These are phyloP conservation scores for Sebastes hubbsi DNA, from an alignment of 2,797 vertebrate species.

Conservation along the genomic window DNA sequence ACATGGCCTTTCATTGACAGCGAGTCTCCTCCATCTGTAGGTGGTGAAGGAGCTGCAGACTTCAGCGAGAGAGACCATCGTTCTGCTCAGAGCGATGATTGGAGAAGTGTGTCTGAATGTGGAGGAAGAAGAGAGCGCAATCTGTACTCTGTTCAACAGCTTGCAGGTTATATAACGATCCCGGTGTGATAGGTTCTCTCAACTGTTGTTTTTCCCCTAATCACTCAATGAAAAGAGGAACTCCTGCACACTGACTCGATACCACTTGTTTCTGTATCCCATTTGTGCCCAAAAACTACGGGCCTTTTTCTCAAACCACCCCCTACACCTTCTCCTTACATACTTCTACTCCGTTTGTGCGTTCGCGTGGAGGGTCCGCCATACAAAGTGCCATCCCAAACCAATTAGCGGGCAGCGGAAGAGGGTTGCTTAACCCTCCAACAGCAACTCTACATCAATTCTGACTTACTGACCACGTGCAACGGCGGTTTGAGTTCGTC, in stretches of 20 bases:
- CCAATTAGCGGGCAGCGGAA: too few relatives aligned
- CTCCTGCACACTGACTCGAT: background rate
- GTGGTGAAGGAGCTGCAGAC: constrained; percentile 82
- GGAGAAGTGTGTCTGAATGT: constrained; percentile 92
- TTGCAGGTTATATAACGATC: constrained; percentile 75
- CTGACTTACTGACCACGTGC: too few relatives aligned
- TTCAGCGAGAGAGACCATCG: constrained; percentile 89
- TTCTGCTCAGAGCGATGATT: constrained; percentile 91
- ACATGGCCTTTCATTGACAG: background rate
- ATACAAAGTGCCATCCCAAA: too few relatives aligned
- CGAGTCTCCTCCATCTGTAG: constrained; percentile 36
- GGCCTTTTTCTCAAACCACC: too few relatives aligned
- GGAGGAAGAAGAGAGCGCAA: constrained; percentile 90
- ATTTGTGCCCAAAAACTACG: background rate
- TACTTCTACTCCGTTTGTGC: too few relatives aligned
- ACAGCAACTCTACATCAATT: too few relatives aligned
- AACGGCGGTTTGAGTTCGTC: too few relatives aligned
- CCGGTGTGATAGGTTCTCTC: background rate
- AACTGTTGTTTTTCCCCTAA: background rate
- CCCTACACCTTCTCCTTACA: too few relatives aligned
- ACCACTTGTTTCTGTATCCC: background rate
- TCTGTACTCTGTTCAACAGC: constrained; percentile 89
- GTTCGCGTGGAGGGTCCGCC: too few relatives aligned
- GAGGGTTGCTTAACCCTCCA: too few relatives aligned
- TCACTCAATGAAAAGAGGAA: background rate